Evolutionary conservation across 2,888 invertebrate species (phyloP), one percentile per base, ranked within the genome.

Genomic region (Drosophila cognata): DNA sequence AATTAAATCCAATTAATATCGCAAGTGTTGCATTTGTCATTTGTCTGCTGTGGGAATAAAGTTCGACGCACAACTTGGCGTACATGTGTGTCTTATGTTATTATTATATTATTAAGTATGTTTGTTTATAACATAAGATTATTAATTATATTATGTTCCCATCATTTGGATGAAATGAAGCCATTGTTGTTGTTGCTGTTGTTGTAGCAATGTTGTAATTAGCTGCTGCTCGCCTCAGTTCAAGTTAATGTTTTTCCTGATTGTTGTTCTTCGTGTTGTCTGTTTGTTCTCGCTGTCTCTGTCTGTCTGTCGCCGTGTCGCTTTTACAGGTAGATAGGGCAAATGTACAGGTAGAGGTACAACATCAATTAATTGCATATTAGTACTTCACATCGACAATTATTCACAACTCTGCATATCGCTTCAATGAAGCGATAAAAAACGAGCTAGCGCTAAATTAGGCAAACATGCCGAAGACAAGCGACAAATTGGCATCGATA

Each of bases 331-430:
- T 31, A 35, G 29, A 28, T 25, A 10, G 18, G 29, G 18, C 8
- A 36, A 35, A 10, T 35, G 51, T 25, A 43, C 43, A 7, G 21
- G 21, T 29, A 31, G 52, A 59, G 74, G 46, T 53, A 76, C 48
- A 70, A 70, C 73, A 64, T 69, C 80, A 85, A 85, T 85, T 83
- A 85, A 85, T 83, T 85, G 77, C 78, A 74, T 76, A 83, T 85
- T 82, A 82, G 74, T 65, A 59, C 60, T 43, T 53, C 36, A 25
- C 31, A 60, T n/a, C 59, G 43, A 53, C 52, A 56, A 64, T 74
- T 74, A 69, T 74, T 58, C 75, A 57, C 63, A 60, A 77, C 35
- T 36, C 51, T 18, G 35, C 35, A 56, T n/a, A 29, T 60, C 64
- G 73, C 77, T 77, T 60, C 73, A 77, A 68, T 77, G 77, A 73